These are phyloP conservation scores for Sula dactylatra DNA, from an alignment of 2,113 vertebrate species.

Conservation along the genomic window DNA sequence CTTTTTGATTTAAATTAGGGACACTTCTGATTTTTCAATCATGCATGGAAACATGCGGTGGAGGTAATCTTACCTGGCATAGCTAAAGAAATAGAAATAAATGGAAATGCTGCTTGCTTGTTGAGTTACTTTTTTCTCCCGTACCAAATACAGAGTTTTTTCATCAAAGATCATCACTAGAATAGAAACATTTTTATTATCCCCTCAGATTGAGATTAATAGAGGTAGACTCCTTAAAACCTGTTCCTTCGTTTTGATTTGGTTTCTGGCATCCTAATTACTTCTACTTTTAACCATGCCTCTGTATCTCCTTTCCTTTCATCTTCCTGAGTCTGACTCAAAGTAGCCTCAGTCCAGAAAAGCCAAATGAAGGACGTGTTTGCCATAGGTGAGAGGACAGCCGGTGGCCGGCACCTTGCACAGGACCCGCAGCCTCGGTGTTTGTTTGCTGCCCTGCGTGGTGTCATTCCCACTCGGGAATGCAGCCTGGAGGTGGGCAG, in stretches of 20 bases:
- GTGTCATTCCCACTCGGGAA: background rate
- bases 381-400: background rate
- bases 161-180: background rate
- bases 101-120: background rate
- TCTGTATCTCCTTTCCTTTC: background rate
- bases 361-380: background rate
- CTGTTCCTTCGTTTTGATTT: background rate
- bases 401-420: background rate
- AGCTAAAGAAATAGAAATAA: background rate
- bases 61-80: background rate
- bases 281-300: background rate
- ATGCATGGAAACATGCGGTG: rapidly evolving
- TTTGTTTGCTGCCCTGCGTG: rapidly evolving
- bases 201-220: background rate
- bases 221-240: background rate
- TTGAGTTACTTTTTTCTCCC: background rate
- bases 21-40: background rate
- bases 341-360: background rate
- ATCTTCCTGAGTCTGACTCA: background rate
- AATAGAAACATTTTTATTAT: background rate
- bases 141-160: background rate
- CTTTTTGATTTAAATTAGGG: background rate
- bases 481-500: background rate
- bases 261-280: background rate
- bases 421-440: background rate